These are phyloP conservation scores for Phrynocephalus vlangalii DNA, from an alignment of 2,797 vertebrate genomes.

Conservation along the genomic window DNA sequence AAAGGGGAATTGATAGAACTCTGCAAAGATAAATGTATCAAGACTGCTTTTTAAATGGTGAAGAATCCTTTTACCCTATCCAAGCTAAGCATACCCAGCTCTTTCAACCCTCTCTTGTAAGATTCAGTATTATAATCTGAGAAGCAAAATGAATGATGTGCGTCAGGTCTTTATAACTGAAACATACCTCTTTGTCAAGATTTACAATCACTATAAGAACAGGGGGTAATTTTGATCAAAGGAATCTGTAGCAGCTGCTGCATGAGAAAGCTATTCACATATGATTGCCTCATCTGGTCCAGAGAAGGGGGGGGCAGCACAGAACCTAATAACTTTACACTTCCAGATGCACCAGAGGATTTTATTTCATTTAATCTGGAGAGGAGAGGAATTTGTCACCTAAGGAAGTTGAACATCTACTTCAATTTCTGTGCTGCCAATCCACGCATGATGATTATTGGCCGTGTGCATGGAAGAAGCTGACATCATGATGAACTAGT, in stretches of 20 bases:
- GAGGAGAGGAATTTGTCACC: slow-evolving; percentile 68
- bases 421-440: slow-evolving; percentile 45
- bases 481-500: slow-evolving; percentile 58
- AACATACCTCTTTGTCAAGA: slow-evolving; percentile 66
- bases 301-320: slow-evolving; percentile 26
- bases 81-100: background rate
- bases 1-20: no score
- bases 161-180: slow-evolving; percentile 49
- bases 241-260: slow-evolving; percentile 62
- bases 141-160: slow-evolving; percentile 56
- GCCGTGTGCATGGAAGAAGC: slow-evolving; percentile 53
- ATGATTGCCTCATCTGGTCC: slow-evolving; percentile 69
- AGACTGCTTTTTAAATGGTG: no score
- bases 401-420: slow-evolving; percentile 69
- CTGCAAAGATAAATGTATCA: no score
- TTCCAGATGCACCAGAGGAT: slow-evolving; percentile 59
- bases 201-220: slow-evolving; percentile 62
- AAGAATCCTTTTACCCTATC: background rate
- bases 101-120: background rate
- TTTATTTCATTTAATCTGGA: slow-evolving; percentile 69
- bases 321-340: slow-evolving; percentile 58
- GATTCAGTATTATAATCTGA: background rate
- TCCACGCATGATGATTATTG: slow-evolving; percentile 51
- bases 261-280: slow-evolving; percentile 63
- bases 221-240: slow-evolving; percentile 70